Evolutionary conservation across 2,888 invertebrate genomes (phyloP).

Genomic region (Marronus borbonicus): DNA sequence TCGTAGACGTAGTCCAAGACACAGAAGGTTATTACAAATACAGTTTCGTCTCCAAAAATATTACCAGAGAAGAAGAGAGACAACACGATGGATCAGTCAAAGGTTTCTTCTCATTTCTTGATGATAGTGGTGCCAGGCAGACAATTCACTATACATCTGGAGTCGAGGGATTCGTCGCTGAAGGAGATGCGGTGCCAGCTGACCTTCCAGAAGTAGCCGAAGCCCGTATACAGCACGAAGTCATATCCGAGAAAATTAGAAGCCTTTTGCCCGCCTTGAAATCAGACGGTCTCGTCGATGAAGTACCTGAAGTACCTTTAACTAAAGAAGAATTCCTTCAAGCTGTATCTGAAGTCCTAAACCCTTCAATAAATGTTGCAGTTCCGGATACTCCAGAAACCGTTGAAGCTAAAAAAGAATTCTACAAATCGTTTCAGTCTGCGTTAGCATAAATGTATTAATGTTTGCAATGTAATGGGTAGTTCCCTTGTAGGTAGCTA

Average conservation of each 20-base stretch:
- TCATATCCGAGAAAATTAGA: constrained; percentile 40
- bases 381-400: constrained; percentile 44
- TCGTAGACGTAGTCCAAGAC: constrained; percentile 44
- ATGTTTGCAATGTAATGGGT: not conserved
- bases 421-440: constrained; percentile 36
- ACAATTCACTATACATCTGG: constrained; percentile 49
- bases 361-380: constrained; percentile 26
- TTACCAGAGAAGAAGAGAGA: constrained; percentile 47
- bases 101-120: constrained; percentile 48
- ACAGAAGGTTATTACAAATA: constrained; percentile 45
- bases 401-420: constrained; percentile 44
- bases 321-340: constrained; percentile 43
- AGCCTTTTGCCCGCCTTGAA: constrained; percentile 43
- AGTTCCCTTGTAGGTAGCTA: not conserved
- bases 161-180: constrained; percentile 41
- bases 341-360: constrained; percentile 38
- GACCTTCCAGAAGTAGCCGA: constrained; percentile 47
- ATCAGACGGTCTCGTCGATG: constrained; percentile 42
- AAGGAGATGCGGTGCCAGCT: constrained; percentile 35
- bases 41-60: constrained; percentile 41
- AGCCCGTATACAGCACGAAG: constrained; percentile 46
- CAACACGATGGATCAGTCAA: constrained; percentile 46
- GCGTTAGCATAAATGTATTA: constrained; percentile 21
- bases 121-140: constrained; percentile 44
- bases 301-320: constrained; percentile 38